phyloP scores from a whole-genome alignment of 2,797 vertebrate genomes.

The Amblyraja radiata region DNA sequence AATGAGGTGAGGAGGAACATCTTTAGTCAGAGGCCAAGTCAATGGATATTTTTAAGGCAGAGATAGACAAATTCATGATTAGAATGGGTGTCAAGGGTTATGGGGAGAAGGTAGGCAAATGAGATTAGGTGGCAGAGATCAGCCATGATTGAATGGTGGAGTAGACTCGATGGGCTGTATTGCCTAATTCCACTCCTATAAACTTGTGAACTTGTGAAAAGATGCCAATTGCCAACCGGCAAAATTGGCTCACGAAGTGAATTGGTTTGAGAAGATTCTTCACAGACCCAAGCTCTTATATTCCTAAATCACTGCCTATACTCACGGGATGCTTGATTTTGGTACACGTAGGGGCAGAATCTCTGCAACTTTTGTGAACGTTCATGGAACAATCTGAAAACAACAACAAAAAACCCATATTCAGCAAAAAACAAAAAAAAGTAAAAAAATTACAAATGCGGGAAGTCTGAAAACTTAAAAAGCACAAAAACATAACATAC shows the following conservation, averaged over 20 bases:
- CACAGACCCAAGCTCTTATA: background rate
- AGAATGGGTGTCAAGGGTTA: too few relatives aligned
- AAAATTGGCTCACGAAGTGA: background rate
- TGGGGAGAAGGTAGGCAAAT: too few relatives aligned
- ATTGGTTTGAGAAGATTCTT: background rate
- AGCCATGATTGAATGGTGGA: too few relatives aligned
- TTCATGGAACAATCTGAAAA: slow-evolving; percentile 71
- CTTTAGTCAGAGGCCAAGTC: too few relatives aligned
- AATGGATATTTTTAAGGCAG: too few relatives aligned
- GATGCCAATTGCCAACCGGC: background rate
- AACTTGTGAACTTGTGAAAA: background rate
- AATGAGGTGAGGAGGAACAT: too few relatives aligned
- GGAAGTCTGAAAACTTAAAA: background rate
- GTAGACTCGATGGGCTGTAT: too few relatives aligned
- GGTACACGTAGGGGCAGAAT: slow-evolving; percentile 67
- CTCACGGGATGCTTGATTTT: slow-evolving; percentile 61
- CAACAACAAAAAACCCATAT: slow-evolving; percentile 38
- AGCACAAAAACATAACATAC: background rate
- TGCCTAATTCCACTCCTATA: too few relatives aligned
- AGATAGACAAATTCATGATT: too few relatives aligned
- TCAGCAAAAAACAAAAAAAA: background rate
- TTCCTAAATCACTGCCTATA: background rate
- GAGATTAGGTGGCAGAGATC: too few relatives aligned
- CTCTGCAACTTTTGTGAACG: slow-evolving; percentile 82
- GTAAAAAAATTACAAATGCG: background rate